phyloP scores from a whole-genome alignment of 2,888 invertebrate species.

The Cremastinae sp. region DNA sequence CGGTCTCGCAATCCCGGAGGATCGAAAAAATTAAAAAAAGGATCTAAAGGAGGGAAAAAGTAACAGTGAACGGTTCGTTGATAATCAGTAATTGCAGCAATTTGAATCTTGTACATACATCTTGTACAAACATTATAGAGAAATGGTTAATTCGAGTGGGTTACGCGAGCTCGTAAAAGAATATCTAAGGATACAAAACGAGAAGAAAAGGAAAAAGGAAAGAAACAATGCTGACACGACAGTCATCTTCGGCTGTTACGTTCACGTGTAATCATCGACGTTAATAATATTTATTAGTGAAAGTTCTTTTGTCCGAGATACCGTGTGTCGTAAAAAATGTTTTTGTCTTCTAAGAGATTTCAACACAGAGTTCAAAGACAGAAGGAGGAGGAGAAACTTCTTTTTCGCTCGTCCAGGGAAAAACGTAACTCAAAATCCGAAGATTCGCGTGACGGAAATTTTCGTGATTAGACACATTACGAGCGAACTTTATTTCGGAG shows the following conservation, averaged over 20 bases:
- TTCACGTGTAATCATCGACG: constrained; percentile 24
- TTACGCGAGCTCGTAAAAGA: constrained; percentile 36
- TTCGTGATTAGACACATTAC: constrained; percentile 32
- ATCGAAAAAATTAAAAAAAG: no score
- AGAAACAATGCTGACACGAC: neutral
- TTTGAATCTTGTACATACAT: constrained; percentile 5
- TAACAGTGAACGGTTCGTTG: constrained; percentile 8
- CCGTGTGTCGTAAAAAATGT: constrained; percentile 1
- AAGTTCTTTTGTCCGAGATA: constrained; percentile 17
- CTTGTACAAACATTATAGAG: no score
- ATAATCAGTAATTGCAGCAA: constrained; percentile 26
- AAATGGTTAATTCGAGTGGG: constrained; percentile 17
- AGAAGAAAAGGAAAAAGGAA: neutral
- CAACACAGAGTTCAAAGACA: constrained; percentile 2
- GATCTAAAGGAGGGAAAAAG: no score
- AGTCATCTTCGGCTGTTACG: constrained; percentile 20
- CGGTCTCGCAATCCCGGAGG: no score
- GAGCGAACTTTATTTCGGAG: constrained; percentile 24
- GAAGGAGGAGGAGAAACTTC: no score
- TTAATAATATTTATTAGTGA: constrained; percentile 23
- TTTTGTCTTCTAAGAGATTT: neutral
- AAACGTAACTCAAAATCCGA: no score
- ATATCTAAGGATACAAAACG: no score
- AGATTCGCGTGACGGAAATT: constrained; percentile 26
- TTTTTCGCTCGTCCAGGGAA: no score